Evolutionary conservation across 2,797 vertebrate genomes (phyloP).

Genomic region (Microtus obscurus): DNA sequence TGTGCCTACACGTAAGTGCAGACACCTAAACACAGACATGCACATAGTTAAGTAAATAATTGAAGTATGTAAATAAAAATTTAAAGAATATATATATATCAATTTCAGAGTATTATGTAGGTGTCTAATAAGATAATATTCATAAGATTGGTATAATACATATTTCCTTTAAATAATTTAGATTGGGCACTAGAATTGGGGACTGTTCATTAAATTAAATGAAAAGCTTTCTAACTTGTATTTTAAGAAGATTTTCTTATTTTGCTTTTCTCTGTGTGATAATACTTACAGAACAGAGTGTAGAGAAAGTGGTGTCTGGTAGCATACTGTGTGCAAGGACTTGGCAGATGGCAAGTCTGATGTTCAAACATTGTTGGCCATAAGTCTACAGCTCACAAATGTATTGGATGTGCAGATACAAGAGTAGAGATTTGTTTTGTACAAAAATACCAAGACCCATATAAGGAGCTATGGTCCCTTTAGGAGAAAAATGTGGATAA

Average conservation of each 20-base stretch:
- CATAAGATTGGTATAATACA: neutral
- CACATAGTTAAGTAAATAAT: neutral
- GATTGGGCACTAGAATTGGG: neutral
- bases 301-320: neutral
- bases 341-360: slow-evolving; percentile 27
- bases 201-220: slow-evolving; percentile 14
- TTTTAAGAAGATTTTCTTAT: slow-evolving; percentile 52
- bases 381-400: slow-evolving; percentile 2
- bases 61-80: neutral
- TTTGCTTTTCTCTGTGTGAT: slow-evolving; percentile 23
- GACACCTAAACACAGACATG: neutral
- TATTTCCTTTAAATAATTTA: slow-evolving; percentile 40
- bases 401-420: neutral
- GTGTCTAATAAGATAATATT: neutral
- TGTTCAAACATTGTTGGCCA: neutral
- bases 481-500: neutral
- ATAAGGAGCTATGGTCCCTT: neutral
- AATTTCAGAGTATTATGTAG: neutral
- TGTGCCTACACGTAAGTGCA: neutral
- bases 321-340: neutral
- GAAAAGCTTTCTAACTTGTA: slow-evolving; percentile 10
- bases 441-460: neutral
- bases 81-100: neutral
- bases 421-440: neutral
- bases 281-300: slow-evolving; percentile 5